These are phyloP conservation scores for Lutraria lutraria DNA, from an alignment of 2,888 invertebrate species.

Conservation along the genomic window DNA sequence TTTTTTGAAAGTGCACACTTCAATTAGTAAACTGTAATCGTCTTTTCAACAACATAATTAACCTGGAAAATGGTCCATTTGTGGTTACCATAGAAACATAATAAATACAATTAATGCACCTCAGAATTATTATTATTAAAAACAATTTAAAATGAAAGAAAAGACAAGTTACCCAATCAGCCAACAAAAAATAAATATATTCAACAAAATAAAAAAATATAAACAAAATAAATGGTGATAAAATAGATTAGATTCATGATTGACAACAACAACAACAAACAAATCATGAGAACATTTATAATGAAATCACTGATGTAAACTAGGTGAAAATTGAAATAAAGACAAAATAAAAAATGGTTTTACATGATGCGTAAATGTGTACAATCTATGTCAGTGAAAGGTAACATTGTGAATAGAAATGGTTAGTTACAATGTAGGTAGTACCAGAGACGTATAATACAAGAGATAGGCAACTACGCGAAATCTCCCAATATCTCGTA, in stretches of 20 bases:
- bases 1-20: background rate
- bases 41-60: background rate
- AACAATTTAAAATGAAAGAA: background rate
- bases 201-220: background rate
- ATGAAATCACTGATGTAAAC: background rate
- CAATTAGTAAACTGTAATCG: background rate
- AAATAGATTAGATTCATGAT: background rate
- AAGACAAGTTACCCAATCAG: background rate
- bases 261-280: background rate
- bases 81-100: background rate
- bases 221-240: background rate
- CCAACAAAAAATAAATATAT: constrained; percentile 14
- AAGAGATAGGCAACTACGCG: too few relatives aligned
- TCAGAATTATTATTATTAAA: background rate
- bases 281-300: constrained; percentile 5
- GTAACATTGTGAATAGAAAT: too few relatives aligned
- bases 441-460: too few relatives aligned
- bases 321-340: background rate
- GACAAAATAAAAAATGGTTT: background rate
- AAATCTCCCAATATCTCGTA: too few relatives aligned
- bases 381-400: background rate
- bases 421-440: too few relatives aligned
- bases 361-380: background rate
- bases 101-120: background rate
- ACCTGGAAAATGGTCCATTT: background rate